phyloP scores from a whole-genome alignment of 1,140 invertebrate genomes.

The Bombus waltoni region DNA sequence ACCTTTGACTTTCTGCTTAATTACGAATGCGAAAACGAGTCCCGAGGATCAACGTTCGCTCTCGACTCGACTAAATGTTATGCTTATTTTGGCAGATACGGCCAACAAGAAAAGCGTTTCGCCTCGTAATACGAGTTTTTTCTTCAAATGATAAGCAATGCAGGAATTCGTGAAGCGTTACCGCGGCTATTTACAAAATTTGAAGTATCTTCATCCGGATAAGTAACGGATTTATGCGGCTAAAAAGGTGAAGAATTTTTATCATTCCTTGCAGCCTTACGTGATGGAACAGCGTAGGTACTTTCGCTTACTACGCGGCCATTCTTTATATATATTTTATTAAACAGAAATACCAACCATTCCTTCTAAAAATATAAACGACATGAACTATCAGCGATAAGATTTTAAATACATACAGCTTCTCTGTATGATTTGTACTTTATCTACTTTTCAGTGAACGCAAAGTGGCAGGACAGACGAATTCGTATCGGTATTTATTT shows the following conservation, averaged over 20 bases:
- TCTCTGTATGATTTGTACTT: background rate
- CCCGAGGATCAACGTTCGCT: background rate
- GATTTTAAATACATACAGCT: background rate
- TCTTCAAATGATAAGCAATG: conserved; percentile 30
- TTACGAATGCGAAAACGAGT: conserved; percentile 43
- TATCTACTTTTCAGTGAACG: background rate
- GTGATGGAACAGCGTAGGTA: background rate
- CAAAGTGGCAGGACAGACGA: background rate
- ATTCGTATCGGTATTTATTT: background rate
- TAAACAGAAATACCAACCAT: background rate
- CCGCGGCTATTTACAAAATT: conserved; percentile 10
- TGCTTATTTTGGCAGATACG: conserved; percentile 6
- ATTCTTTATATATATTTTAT: background rate
- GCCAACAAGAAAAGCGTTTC: background rate
- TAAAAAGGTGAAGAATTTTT: conserved; percentile 11
- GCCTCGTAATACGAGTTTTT: background rate
- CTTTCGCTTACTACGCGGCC: background rate
- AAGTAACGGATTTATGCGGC: background rate
- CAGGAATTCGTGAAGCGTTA: conserved; percentile 29
- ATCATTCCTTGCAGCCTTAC: too few species aligned
- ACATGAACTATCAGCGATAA: too few species aligned
- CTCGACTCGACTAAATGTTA: background rate
- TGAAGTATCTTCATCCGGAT: conserved; percentile 15
- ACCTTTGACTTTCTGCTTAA: conserved; percentile 35
- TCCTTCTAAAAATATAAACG: background rate